Conservation (phyloP, 2,113 vertebrate species). For the Nanorana parkeri region DNA sequence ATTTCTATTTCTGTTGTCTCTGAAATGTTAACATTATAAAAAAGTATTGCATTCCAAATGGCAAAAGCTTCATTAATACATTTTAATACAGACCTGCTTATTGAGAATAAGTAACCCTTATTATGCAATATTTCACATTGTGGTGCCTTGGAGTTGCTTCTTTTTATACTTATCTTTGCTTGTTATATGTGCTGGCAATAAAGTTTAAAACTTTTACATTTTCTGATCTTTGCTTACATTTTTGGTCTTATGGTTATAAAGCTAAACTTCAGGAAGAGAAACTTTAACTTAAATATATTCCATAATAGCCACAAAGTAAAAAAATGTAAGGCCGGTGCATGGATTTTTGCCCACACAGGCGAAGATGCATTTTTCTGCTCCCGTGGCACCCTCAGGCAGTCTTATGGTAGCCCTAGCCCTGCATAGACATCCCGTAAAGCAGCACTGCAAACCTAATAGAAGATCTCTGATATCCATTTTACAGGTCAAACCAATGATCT, state of each 20-base stretch:
- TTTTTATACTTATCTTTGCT: conserved; percentile 69
- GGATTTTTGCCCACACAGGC: too few relatives aligned
- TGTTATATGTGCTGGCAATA: conserved; percentile 76
- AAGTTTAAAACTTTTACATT: conserved; percentile 72
- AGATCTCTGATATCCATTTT: too few relatives aligned
- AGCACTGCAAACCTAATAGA: too few relatives aligned
- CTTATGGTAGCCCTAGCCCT: too few relatives aligned
- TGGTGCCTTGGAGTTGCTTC: conserved; percentile 63
- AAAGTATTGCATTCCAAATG: conserved; percentile 13
- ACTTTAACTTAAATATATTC: not conserved
- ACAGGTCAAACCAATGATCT: too few relatives aligned
- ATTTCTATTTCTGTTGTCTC: not conserved
- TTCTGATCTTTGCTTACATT: conserved; percentile 34
- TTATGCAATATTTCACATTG: conserved; percentile 57
- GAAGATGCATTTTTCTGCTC: too few relatives aligned
- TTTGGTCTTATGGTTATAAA: too few relatives aligned
- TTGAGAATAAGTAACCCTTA: conserved; percentile 58
- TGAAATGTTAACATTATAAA: not conserved
- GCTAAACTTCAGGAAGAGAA: not conserved
- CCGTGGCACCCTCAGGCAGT: too few relatives aligned
- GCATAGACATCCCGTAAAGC: too few relatives aligned
- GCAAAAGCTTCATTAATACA: conserved; percentile 53
- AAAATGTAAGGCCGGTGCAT: too few relatives aligned
- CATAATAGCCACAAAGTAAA: too few relatives aligned
- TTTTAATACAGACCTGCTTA: conserved; percentile 45